Conservation (phyloP, 2,888 invertebrate genomes). For the Stegana nigrithorax region DNA sequence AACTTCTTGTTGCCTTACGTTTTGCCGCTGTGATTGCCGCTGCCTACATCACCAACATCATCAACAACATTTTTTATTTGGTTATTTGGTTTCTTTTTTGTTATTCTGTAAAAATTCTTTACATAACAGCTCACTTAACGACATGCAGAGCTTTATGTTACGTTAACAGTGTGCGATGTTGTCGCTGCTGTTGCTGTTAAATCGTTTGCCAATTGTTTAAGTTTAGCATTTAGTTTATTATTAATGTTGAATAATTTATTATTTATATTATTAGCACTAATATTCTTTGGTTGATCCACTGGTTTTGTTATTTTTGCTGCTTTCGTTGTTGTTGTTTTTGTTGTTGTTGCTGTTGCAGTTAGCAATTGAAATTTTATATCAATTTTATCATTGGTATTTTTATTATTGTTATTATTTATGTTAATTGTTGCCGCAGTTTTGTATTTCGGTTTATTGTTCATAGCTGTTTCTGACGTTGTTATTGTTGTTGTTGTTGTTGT, state of each 20-base stretch:
- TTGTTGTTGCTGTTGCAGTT: slow-evolving; percentile 31
- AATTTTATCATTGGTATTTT: slow-evolving; percentile 26
- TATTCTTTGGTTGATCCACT: slow-evolving; percentile 69
- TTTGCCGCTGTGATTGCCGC: slow-evolving; percentile 28
- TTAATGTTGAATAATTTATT: slow-evolving; percentile 30
- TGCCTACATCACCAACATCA: slow-evolving; percentile 45
- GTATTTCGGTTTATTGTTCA: slow-evolving; percentile 47
- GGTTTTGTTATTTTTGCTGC: slow-evolving; percentile 59
- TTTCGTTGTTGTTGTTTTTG: slow-evolving; percentile 39
- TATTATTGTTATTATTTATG: slow-evolving; percentile 28
- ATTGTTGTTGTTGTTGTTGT: slow-evolving; percentile 35
- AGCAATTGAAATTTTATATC: slow-evolving; percentile 35
- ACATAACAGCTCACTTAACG: no score
- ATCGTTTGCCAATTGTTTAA: not conserved
- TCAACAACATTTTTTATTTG: slow-evolving; percentile 19
- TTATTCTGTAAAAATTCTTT: no score
- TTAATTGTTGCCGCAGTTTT: slow-evolving; percentile 53
- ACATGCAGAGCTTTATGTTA: no score
- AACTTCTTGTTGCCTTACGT: slow-evolving; percentile 51
- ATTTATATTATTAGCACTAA: slow-evolving; percentile 61
- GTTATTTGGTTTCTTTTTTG: no score
- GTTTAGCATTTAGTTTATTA: slow-evolving; percentile 4
- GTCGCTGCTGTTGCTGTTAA: not conserved
- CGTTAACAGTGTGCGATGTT: not conserved
- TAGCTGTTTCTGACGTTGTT: no score